Evolutionary conservation across 2,797 vertebrate genomes (phyloP).

Genomic region (Pteropus rufus): DNA sequence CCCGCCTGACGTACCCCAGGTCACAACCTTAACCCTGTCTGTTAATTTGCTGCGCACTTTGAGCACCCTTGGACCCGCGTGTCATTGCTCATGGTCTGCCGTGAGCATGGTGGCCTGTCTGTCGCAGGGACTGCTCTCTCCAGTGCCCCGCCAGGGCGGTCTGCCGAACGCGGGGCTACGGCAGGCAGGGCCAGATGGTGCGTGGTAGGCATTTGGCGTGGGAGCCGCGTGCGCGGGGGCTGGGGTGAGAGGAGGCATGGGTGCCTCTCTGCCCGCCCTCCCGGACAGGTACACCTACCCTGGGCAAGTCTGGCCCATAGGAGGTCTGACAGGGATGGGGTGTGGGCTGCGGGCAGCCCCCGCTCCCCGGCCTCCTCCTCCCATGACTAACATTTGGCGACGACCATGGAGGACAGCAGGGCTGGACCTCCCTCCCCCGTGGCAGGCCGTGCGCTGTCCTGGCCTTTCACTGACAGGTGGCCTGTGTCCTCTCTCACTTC

Average conservation of each 20-base stretch:
- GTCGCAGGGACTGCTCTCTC: not conserved
- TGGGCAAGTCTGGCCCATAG: not conserved
- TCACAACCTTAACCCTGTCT: not conserved
- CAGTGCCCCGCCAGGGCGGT: not conserved
- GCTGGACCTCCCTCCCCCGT: accelerated
- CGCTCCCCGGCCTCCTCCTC: not conserved
- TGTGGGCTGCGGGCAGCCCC: no score
- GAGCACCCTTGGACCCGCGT: not conserved
- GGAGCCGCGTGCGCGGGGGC: not conserved
- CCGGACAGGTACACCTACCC: not conserved
- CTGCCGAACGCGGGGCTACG: accelerated
- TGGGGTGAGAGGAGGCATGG: not conserved
- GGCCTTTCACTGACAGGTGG: not conserved
- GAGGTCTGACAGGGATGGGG: not conserved
- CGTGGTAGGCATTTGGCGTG: accelerated
- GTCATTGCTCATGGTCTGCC: not conserved
- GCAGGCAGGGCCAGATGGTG: not conserved
- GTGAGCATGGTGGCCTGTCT: not conserved
- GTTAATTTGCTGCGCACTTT: not conserved
- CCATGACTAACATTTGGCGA: not conserved
- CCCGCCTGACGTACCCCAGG: not conserved
- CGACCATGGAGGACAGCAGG: not conserved
- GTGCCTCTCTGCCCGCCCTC: not conserved
- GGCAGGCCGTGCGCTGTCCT: not conserved
- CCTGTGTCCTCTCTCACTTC: not conserved